These are phyloP conservation scores for Aspidoscelis tigris DNA, from an alignment of 2,113 vertebrate genomes.

Conservation along the genomic window DNA sequence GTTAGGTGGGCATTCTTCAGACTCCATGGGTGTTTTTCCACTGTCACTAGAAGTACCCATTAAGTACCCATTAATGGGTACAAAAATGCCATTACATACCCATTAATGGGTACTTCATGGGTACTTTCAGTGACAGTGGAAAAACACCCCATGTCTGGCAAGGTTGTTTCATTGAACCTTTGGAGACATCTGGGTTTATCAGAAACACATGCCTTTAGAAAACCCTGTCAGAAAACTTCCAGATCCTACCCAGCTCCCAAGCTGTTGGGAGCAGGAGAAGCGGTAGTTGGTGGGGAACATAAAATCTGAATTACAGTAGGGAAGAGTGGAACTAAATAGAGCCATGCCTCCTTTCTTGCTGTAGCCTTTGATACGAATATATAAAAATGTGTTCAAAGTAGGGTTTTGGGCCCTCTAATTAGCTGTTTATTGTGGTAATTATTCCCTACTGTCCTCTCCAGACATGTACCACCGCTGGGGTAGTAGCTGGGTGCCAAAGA, in stretches of 20 bases:
- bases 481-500: slow-evolving; percentile 29
- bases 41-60: too few species aligned
- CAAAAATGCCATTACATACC: too few species aligned
- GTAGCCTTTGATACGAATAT: neutral
- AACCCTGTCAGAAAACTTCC: neutral
- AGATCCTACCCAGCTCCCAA: neutral
- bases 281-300: neutral
- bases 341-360: neutral
- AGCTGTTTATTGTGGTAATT: slow-evolving; percentile 31
- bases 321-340: rapidly evolving
- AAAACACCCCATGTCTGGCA: neutral
- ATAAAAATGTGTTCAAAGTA: slow-evolving; percentile 17
- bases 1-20: too few species aligned
- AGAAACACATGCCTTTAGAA: neutral
- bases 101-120: too few species aligned
- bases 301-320: slow-evolving; percentile 13
- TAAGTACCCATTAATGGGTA: too few species aligned
- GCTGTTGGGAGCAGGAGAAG: neutral
- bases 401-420: slow-evolving; percentile 25
- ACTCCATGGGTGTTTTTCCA: too few species aligned
- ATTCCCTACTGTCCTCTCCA: neutral
- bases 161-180: neutral
- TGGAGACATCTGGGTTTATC: neutral
- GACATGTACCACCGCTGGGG: slow-evolving; percentile 13
- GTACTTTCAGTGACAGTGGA: too few species aligned